Evolutionary conservation across 2,888 invertebrate genomes (phyloP).

Genomic region (Eupithecia centaureata): DNA sequence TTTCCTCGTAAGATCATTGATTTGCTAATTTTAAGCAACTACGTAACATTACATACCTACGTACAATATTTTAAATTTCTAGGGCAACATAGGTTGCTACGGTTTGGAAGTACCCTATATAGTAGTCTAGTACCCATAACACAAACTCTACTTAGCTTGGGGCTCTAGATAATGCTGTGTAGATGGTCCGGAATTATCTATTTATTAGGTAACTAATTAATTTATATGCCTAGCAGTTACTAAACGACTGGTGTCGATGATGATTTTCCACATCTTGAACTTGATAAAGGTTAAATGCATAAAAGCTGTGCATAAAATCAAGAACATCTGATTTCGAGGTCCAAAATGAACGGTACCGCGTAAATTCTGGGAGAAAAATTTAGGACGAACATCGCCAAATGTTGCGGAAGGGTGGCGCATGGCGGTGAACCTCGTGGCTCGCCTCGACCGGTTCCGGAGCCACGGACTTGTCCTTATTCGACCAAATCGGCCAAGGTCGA

Average conservation of each 20-base stretch:
- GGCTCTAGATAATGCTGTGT: too few relatives aligned
- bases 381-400: slow-evolving; percentile 15
- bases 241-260: not conserved
- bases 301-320: not conserved
- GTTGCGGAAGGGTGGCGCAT: slow-evolving; percentile 22
- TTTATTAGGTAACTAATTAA: too few relatives aligned
- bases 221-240: not conserved
- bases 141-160: too few relatives aligned
- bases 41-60: too few relatives aligned
- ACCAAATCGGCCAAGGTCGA: slow-evolving; percentile 28
- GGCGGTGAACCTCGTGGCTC: slow-evolving; percentile 7
- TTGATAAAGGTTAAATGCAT: not conserved
- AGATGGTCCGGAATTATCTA: too few relatives aligned
- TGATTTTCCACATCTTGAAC: not conserved
- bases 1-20: not conserved
- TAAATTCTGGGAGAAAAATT: not conserved
- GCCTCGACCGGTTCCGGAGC: slow-evolving; percentile 8
- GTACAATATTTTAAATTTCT: too few relatives aligned
- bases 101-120: too few relatives aligned
- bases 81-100: too few relatives aligned
- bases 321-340: not conserved
- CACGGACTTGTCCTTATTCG: slow-evolving; percentile 17
- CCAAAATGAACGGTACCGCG: slow-evolving; percentile 1
- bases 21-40: not conserved
- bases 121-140: too few relatives aligned